These are phyloP conservation scores for Capromys pilorides DNA, from an alignment of 2,797 vertebrate species.

Conservation along the genomic window DNA sequence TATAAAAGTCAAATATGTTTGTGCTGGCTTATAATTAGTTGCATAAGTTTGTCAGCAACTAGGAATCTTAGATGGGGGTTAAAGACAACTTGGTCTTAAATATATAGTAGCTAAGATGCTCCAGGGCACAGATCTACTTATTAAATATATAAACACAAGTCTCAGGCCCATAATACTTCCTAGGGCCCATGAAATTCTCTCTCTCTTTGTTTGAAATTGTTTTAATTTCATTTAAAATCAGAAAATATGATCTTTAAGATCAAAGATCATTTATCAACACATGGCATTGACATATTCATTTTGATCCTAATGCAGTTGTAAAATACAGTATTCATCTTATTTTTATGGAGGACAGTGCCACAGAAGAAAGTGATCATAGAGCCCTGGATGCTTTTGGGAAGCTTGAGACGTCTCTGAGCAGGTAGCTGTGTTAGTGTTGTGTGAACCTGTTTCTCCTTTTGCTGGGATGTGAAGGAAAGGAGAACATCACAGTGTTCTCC, in stretches of 20 bases:
- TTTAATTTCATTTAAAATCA: conserved; percentile 51
- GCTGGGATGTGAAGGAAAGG: background rate
- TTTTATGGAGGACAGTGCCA: background rate
- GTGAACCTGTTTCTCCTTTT: background rate
- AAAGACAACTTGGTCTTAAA: background rate
- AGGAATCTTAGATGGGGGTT: background rate
- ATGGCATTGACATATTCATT: background rate
- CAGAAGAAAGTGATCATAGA: background rate
- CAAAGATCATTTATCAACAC: conserved; percentile 18
- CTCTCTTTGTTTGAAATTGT: background rate
- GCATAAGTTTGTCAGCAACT: background rate
- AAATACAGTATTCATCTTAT: background rate
- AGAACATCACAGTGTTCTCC: conserved; percentile 21
- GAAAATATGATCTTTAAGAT: conserved; percentile 30
- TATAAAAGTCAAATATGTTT: conserved; percentile 24
- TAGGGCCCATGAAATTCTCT: background rate
- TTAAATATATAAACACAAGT: background rate
- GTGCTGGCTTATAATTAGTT: background rate
- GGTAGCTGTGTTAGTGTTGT: background rate
- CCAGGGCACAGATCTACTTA: background rate
- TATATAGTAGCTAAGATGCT: background rate
- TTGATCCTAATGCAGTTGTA: background rate
- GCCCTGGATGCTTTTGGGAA: background rate
- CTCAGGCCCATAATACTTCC: background rate
- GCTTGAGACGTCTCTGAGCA: background rate